Evolutionary conservation across 2,113 vertebrate species (phyloP), one percentile per base, ranked within the genome.

Genomic region (Oxyruncus cristatus): DNA sequence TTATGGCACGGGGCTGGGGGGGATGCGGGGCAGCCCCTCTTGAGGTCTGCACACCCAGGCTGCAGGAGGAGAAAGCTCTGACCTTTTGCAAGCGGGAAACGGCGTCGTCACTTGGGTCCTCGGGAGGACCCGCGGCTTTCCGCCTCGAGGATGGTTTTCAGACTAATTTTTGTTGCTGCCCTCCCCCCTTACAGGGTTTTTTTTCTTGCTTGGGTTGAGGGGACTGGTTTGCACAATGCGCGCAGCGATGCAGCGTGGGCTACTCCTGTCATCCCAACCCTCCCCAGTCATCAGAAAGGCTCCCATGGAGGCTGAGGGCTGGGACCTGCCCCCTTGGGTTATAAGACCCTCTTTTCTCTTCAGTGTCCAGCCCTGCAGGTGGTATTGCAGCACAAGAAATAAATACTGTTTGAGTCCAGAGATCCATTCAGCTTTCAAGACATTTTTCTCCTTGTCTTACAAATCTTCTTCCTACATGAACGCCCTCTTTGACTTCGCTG

Each of bases 341-440:
- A 8, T 11, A 14, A 59, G 27, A 37, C 9, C 26, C 9, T 68
- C 46, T 91, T 61, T 61, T 22, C 52, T 56, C 62, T 78, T 85
- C 92, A 72, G 58, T 0, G 0, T 71, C 90, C 61, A 59, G 56
- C 59, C 95, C 88, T 97, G 93, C 95, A 95, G 92, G 96, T 96
- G 96, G 95, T 97, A 96, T 96, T 91, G 93, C 62, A 94, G 80
- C 2, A 7, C 94, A 95, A 96, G 86, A 58, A 95, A 93, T 96
- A 81, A 95, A 61, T 27, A 24, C 52, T 11, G 20, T 10, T 8
- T n/a, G 55, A 39, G 16, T 9, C 59, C 46, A 63, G 49, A 33
- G 35, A 49, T n/a, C 37, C n/a, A 37, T 14, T 32, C 24, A 1
- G 11, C 67, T 90, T 78, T 67, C 46, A 49, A 44, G 39, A 8